phyloP scores from a whole-genome alignment of 1,140 invertebrate species.

The Drosophila pallidifrons region DNA sequence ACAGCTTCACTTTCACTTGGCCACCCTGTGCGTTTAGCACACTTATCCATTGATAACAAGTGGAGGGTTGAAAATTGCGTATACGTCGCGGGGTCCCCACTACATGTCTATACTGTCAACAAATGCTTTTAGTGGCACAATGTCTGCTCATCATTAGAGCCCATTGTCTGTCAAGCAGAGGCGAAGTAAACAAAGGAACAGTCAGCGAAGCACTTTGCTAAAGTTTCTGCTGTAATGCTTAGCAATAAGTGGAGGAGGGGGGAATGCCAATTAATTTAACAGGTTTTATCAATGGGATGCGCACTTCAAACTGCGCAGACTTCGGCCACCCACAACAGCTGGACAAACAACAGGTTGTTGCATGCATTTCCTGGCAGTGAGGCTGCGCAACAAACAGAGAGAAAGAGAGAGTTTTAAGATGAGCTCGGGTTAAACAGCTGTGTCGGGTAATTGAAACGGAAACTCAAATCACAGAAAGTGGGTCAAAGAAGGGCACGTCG shows the following conservation, averaged over 20 bases:
- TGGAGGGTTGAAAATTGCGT: constrained; percentile 72
- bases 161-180: constrained; percentile 10
- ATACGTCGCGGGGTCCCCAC: constrained; percentile 50
- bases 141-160: constrained; percentile 53
- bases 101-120: constrained; percentile 19
- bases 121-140: constrained; percentile 13
- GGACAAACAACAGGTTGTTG: constrained; percentile 62
- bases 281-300: constrained; percentile 69
- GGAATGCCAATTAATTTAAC: neutral
- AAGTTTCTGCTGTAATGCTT: neutral
- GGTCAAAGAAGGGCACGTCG: constrained; percentile 54
- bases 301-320: constrained; percentile 61
- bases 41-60: constrained; percentile 72
- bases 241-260: neutral
- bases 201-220: neutral
- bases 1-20: neutral
- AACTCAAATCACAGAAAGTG: constrained; percentile 38
- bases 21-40: constrained; percentile 58
- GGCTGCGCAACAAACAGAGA: constrained; percentile 59
- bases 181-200: neutral
- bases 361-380: constrained; percentile 38
- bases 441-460: constrained; percentile 7
- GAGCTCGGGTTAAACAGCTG: constrained; percentile 56
- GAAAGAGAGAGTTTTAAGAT: constrained; percentile 10
- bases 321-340: constrained; percentile 42